These are phyloP conservation scores for Apeira syringaria DNA, from an alignment of 2,888 invertebrate genomes.

Conservation along the genomic window DNA sequence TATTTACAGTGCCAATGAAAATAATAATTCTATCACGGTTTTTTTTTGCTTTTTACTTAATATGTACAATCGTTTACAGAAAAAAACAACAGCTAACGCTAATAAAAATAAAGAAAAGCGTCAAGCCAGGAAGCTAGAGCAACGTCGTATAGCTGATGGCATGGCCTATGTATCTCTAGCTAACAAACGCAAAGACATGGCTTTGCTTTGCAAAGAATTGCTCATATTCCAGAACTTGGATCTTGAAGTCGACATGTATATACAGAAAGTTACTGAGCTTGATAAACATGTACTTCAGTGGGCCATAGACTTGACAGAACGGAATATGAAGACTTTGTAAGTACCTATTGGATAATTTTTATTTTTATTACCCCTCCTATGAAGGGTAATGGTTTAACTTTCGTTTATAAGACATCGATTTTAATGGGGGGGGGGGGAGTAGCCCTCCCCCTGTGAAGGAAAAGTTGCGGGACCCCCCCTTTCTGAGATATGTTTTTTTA, in stretches of 20 bases:
- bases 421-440: no score
- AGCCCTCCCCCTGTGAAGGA: no score
- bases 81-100: slow-evolving; percentile 65
- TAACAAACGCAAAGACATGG: slow-evolving; percentile 83
- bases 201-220: slow-evolving; percentile 84
- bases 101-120: slow-evolving; percentile 86
- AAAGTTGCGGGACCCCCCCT: no score
- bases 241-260: slow-evolving; percentile 83
- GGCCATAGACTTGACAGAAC: slow-evolving; percentile 89
- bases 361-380: no score
- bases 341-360: slow-evolving; percentile 35
- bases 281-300: slow-evolving; percentile 84
- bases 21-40: no score
- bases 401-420: no score
- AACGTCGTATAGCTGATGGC: slow-evolving; percentile 83
- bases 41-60: no score
- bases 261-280: slow-evolving; percentile 83
- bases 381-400: no score
- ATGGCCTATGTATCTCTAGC: slow-evolving; percentile 85
- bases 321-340: slow-evolving; percentile 91
- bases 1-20: no score
- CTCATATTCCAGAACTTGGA: slow-evolving; percentile 85
- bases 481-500: no score
- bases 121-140: slow-evolving; percentile 84
- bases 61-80: slow-evolving; percentile 53